These are phyloP conservation scores for Egretta garzetta DNA, from an alignment of 2,113 vertebrate genomes.

Conservation along the genomic window DNA sequence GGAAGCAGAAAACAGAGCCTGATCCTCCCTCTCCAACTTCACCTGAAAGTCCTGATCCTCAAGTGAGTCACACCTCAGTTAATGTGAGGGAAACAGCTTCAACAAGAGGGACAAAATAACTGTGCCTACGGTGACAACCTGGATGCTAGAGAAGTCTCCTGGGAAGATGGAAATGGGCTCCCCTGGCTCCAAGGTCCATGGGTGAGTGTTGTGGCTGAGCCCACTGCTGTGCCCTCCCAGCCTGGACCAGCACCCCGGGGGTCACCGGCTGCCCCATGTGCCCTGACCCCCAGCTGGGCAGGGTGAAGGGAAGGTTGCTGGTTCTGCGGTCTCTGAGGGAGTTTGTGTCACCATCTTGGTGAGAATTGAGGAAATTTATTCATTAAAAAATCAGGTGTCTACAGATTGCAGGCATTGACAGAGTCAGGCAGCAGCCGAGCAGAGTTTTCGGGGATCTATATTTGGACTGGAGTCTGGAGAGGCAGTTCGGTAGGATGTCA, in stretches of 20 bases:
- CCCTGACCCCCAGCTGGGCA: fast-evolving
- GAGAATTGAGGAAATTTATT: neutral
- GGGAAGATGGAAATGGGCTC: neutral
- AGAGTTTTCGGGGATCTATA: neutral
- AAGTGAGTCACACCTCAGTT: neutral
- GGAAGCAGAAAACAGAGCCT: neutral
- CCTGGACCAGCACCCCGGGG: too few species aligned
- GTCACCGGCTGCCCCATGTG: fast-evolving
- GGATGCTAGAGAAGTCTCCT: neutral
- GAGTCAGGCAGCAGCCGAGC: neutral
- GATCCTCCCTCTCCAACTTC: neutral
- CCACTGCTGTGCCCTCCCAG: neutral
- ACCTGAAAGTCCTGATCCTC: neutral
- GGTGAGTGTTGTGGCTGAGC: neutral
- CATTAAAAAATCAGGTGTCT: neutral
- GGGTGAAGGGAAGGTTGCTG: neutral
- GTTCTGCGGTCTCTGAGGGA: neutral
- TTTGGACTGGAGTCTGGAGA: neutral
- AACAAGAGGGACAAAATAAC: neutral
- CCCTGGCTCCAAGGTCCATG: too few species aligned
- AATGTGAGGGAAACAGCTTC: neutral
- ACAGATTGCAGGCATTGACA: neutral
- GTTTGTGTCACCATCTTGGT: neutral
- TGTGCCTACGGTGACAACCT: fast-evolving
- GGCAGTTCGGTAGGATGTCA: neutral